Percentiles rank a stretch among this genome's conserved stretches.
Conservation (phyloP, 2,888 invertebrate genomes). For the Dryomyza anilis region DNA sequence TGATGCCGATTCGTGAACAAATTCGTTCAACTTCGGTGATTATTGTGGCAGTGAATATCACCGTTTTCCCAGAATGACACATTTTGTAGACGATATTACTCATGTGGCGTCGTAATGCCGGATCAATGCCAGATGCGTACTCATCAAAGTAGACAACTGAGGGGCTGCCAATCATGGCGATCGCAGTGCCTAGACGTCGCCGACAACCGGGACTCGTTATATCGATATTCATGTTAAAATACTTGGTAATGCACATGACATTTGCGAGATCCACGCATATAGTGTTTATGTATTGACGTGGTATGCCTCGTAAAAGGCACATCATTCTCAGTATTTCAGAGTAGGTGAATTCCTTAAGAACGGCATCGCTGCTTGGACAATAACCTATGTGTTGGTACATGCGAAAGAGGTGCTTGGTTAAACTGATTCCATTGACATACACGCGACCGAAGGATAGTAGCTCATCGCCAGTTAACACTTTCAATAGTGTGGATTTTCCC, state of each 20-base stretch:
- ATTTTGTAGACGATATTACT: constrained; percentile 43
- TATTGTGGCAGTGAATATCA: constrained; percentile 35
- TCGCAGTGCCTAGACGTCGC: background rate
- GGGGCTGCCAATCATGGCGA: background rate
- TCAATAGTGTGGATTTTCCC: background rate
- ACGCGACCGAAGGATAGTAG: background rate
- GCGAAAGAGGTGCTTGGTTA: constrained; percentile 62
- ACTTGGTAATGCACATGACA: constrained; percentile 65
- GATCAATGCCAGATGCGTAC: background rate
- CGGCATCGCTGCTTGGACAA: constrained; percentile 73
- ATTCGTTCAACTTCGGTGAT: constrained; percentile 85
- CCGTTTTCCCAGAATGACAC: background rate
- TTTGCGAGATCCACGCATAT: constrained; percentile 48
- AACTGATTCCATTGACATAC: background rate
- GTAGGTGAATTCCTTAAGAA: constrained; percentile 70
- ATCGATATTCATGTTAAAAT: constrained; percentile 66
- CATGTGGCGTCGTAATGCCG: constrained; percentile 2
- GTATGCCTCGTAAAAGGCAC: constrained; percentile 66
- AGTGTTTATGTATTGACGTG: constrained; percentile 47
- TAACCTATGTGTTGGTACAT: constrained; percentile 68
- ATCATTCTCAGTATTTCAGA: constrained; percentile 69
- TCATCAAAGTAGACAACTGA: background rate
- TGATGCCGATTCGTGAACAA: constrained; percentile 61
- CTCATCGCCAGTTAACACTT: background rate
- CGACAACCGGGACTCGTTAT: constrained; percentile 68